Conservation (phyloP, 2,797 vertebrate species). For the Halcyon smyrnensis region DNA sequence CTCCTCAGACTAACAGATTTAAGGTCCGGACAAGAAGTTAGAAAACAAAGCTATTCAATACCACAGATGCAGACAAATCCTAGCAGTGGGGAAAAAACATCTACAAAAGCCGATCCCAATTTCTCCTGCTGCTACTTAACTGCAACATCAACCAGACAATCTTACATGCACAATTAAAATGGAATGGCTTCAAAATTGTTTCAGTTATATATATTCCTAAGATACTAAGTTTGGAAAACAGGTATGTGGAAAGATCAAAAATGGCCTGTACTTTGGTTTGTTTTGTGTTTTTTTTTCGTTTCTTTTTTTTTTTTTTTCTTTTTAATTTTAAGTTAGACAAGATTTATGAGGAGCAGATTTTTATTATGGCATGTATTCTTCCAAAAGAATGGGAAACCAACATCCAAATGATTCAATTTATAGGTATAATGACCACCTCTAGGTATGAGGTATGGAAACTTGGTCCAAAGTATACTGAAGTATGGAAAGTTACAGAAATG, state of each 20-base stretch:
- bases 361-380: neutral
- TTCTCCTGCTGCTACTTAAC: neutral
- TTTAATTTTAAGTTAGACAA: neutral
- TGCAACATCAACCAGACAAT: neutral
- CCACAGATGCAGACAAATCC: neutral
- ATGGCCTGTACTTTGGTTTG: neutral
- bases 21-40: neutral
- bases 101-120: neutral
- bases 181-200: neutral
- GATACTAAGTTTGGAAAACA: neutral
- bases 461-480: neutral
- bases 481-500: neutral
- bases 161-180: neutral
- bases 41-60: neutral
- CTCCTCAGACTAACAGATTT: neutral
- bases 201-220: neutral
- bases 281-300: neutral
- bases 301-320: neutral
- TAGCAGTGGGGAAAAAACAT: neutral
- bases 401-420: neutral
- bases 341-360: neutral
- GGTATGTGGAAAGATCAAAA: neutral
- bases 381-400: neutral
- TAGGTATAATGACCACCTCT: rapidly evolving
- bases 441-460: neutral